Conservation (phyloP, 2,113 vertebrate genomes). For the Syrrhaptes paradoxus region DNA sequence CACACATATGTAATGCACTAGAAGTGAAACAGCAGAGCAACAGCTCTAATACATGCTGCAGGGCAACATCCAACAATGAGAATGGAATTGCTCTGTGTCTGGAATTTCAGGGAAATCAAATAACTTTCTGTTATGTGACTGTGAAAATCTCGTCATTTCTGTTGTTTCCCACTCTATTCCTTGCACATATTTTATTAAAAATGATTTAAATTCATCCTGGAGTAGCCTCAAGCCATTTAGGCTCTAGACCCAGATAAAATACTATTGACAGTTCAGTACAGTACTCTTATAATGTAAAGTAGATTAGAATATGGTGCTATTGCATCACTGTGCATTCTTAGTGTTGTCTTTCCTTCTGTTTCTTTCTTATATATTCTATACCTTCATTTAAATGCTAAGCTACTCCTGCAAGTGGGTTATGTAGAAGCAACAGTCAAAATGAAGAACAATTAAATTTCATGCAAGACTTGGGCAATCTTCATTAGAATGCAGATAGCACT, state of each 20-base stretch:
- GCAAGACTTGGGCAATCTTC: not conserved
- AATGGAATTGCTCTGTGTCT: slow-evolving; percentile 46
- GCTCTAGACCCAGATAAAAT: not conserved
- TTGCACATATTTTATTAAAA: slow-evolving; percentile 58
- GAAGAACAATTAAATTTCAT: not conserved
- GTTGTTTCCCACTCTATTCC: slow-evolving; percentile 21
- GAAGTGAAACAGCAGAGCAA: slow-evolving; percentile 32
- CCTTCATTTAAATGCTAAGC: not conserved
- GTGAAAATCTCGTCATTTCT: slow-evolving; percentile 64
- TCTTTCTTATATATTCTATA: not conserved
- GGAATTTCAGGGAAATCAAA: slow-evolving; percentile 73
- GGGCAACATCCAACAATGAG: slow-evolving; percentile 50
- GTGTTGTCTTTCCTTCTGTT: not conserved
- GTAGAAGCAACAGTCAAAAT: not conserved
- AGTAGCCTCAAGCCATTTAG: not conserved
- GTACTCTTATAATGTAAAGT: not conserved
- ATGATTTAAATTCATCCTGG: slow-evolving; percentile 11
- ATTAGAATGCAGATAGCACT: not conserved
- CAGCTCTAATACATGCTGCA: slow-evolving; percentile 58
- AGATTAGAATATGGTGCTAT: not conserved
- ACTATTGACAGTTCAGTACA: not conserved
- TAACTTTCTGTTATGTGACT: slow-evolving; percentile 30
- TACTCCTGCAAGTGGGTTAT: not conserved
- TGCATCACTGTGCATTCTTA: not conserved
- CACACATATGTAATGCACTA: slow-evolving; percentile 49